Conservation (phyloP, 2,888 invertebrate species). For the Drosophila fungiperda region DNA sequence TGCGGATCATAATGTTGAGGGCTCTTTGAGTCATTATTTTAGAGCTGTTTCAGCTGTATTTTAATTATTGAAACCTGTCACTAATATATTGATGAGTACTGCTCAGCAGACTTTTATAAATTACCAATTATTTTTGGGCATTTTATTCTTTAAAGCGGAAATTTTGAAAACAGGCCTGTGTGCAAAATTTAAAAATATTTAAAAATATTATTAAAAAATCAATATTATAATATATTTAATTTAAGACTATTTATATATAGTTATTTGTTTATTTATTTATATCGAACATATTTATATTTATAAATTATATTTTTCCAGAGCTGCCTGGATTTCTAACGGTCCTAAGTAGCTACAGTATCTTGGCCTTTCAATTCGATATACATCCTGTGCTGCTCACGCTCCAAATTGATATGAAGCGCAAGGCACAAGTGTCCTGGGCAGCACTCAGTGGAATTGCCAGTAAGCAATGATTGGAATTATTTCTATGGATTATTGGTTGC, state of each 20-base stretch:
- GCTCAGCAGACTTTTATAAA: background rate
- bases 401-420: conserved; percentile 95
- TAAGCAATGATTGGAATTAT: conserved; percentile 80
- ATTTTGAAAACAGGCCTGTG: background rate
- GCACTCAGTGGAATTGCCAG: conserved; percentile 90
- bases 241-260: background rate
- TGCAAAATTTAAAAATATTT: background rate
- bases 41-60: background rate
- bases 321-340: conserved; percentile 86
- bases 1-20: background rate
- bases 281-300: background rate
- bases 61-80: background rate
- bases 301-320: conserved; percentile 51
- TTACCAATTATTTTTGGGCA: background rate
- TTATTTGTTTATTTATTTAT: background rate
- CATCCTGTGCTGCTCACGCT: conserved; percentile 94
- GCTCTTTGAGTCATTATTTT: background rate
- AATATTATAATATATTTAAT: background rate
- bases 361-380: conserved; percentile 92
- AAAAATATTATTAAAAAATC: background rate
- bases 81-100: background rate
- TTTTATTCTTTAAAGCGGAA: background rate
- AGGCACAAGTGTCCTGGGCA: conserved; percentile 90
- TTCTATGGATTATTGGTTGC: background rate
- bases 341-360: conserved; percentile 88